phyloP scores from a whole-genome alignment of 2,888 invertebrate species.

The Cerceris rybyensis region DNA sequence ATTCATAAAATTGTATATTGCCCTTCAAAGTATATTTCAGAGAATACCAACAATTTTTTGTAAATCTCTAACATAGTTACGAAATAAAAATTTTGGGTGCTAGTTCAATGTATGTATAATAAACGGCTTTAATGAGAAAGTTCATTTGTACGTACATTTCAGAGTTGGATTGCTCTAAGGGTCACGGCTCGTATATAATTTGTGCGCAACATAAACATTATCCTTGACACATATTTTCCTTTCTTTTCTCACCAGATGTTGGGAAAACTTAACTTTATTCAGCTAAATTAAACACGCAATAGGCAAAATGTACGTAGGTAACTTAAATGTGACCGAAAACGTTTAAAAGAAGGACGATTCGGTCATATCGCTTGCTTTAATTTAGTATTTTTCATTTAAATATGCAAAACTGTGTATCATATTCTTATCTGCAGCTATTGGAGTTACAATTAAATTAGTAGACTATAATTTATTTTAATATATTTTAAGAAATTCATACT shows the following conservation, averaged over 20 bases:
- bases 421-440: neutral
- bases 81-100: too few species aligned
- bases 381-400: too few species aligned
- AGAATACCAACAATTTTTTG: too few species aligned
- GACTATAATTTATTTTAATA: too few species aligned
- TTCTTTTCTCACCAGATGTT: neutral
- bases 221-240: conserved; percentile 2
- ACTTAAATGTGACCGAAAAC: neutral
- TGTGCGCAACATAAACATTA: conserved; percentile 1
- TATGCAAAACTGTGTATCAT: neutral
- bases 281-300: neutral
- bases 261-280: neutral
- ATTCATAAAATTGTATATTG: too few species aligned
- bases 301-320: neutral
- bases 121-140: neutral
- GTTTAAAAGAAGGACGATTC: neutral
- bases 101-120: neutral
- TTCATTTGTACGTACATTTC: neutral
- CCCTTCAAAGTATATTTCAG: too few species aligned
- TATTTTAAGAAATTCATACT: too few species aligned
- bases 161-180: neutral
- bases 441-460: too few species aligned
- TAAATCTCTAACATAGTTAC: too few species aligned
- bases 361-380: too few species aligned
- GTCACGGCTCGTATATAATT: neutral